Evolutionary conservation across 1,140 invertebrate species (phyloP), one percentile per base, ranked within the genome.

Genomic region (Leptopilina boulardi): DNA sequence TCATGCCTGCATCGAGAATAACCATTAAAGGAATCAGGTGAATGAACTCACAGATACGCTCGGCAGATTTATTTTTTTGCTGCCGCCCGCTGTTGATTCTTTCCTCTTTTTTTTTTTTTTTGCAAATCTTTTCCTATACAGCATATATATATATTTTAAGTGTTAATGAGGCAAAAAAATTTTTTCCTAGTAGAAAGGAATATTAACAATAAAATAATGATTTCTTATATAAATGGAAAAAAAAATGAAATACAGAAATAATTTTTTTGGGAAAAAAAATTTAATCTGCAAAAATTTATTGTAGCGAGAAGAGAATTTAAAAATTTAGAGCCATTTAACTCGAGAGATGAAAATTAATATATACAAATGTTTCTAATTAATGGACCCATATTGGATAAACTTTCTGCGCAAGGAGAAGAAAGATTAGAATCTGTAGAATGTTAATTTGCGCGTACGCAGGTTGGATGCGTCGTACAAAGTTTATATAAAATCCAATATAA

Each of bases 131-230:
- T 38, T 38, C 34, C 34, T 38, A 4, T 19, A 42, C 74, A 73
- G 74, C 74, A 71, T 34, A 71, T 38, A 44, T 47, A 41, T 54
- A 77, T 76, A 75, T 73, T 80, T 80, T 77, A 73, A 75, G 72
- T 54, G 47, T 80, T 44, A 77, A 75, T 77, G 54, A 76, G 70
- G 71, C 73, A 72, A 38, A 18, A 73, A 44, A 18, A 42, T 73
- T 44, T 21, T 47, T 26, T 30, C 13, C 6, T 11, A 73, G n/a
- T n/a, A n/a, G n/a, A 56, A 84, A 2, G 13, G 0, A 51, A 51
- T 51, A 51, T 9, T 38, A 38, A 38, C 47, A 51, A 51, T 8
- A 15, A 51, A 51, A 51, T 51, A 51, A 51, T 51, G 15, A 51
- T 51, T 51, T 18, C 13, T 18, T 51, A 9, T 38, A n/a, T n/a